Base-by-base conservation (phyloP, 2,888 invertebrate genomes). In the Drosophila kuntzei region DNA sequence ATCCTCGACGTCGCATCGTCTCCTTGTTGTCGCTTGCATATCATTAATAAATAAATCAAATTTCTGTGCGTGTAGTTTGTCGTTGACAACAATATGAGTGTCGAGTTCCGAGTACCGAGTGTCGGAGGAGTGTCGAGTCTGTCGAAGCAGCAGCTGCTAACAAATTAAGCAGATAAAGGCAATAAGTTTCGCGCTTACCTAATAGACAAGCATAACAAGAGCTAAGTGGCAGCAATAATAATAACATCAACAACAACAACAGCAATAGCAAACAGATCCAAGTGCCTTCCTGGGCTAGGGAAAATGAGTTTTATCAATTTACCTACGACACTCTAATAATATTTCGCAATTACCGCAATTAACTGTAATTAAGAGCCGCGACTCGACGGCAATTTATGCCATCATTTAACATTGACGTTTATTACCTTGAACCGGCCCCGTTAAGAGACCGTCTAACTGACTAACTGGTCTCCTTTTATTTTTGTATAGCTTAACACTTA, bases 41-140 rank as follows among this genome's bases (percentile, higher is more conserved):
- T 87, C 89, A 89, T 89, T 89, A 89, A 89, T 90, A 90, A 89
- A 89, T 89, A 89, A 89, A 87, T 87, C 87, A 87, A 89, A 86
- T 83, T 82, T 89, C 71, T 78, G 61, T 60, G 70, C 80, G 68
- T 84, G 71, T 84, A 80, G 83, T 80, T 86, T 69, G 71, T 25
- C 59, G 57, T 34, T 63, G 47, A 53, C 36, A 54, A 60, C 46
- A 32, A 58, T 50, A 22, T 27, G 27, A n/a, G n/a, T n/a, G n/a
- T n/a, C 7, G 27, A 27, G 27, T 27, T 8, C 7, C 1, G 27
- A 27, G 27, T 27, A 49, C 16, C 25, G 34, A n/a, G 14, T 16
- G 37, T 9, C 25, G 27, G 20, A 3, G 12, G 53, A 29, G 41
- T 54, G 53, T 54, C 29, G 41, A 29, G 27, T 58, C 16, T n/a